phyloP scores from a whole-genome alignment of 1,140 invertebrate genomes.

The Cataglyphis hispanica region DNA sequence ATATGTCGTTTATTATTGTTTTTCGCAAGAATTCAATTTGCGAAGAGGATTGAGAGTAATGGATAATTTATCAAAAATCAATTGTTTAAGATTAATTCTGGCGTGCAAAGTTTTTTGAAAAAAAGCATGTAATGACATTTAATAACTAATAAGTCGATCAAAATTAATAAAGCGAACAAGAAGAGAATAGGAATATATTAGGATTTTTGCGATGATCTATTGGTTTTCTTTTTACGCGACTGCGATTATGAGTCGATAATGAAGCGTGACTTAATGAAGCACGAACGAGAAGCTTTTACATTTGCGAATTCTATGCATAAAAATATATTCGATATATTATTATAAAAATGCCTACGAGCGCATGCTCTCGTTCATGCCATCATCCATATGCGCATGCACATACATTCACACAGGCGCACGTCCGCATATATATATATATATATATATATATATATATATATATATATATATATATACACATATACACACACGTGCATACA shows the following conservation, averaged over 20 bases:
- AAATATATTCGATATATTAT: conserved; percentile 4
- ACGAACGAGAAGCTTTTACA: conserved; percentile 11
- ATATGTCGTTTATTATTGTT: not conserved
- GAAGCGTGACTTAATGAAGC: not conserved
- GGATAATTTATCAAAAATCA: not conserved
- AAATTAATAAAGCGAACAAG: not conserved
- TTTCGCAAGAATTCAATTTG: not conserved
- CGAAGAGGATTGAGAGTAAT: not conserved
- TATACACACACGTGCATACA: not conserved
- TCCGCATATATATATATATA: not conserved
- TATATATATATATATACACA: no score
- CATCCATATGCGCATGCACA: conserved; percentile 2
- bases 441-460: no score
- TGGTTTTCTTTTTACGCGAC: not conserved
- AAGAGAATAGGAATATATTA: not conserved
- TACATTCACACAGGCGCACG: conserved; percentile 48
- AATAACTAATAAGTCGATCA: not conserved
- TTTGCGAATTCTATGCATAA: conserved; percentile 29
- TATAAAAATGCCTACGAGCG: not conserved
- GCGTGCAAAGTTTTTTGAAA: not conserved
- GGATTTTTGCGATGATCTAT: not conserved
- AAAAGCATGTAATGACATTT: not conserved
- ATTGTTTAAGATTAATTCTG: conserved; percentile 13
- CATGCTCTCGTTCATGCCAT: conserved; percentile 13
- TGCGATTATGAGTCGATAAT: not conserved